Percentiles rank a stretch among this genome's conserved stretches.
These are phyloP conservation scores for Poicephalus meyeri DNA, from an alignment of 2,113 vertebrate species.

Conservation along the genomic window DNA sequence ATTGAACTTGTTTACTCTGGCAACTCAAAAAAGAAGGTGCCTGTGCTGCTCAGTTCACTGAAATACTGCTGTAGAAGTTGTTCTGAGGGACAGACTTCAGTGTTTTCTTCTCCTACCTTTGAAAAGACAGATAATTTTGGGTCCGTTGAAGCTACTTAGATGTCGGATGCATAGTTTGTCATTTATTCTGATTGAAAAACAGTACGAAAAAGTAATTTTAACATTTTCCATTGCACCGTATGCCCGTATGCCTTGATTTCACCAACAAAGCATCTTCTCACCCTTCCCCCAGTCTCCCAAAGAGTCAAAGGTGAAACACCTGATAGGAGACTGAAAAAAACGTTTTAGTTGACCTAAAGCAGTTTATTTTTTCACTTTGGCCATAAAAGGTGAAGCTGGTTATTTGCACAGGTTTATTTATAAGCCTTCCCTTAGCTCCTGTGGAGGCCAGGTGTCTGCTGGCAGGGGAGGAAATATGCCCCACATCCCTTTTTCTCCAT, in stretches of 20 bases:
- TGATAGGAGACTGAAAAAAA: background rate
- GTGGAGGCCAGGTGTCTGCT: slow-evolving; percentile 13
- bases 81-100: background rate
- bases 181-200: background rate
- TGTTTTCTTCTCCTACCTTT: background rate
- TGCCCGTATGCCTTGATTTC: background rate
- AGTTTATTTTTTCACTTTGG: background rate
- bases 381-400: background rate
- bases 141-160: background rate
- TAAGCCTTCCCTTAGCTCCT: background rate
- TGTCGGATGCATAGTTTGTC: background rate
- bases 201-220: background rate
- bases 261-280: background rate
- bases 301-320: background rate
- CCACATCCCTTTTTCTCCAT: background rate
- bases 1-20: background rate
- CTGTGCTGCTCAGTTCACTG: background rate
- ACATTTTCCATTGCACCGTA: background rate
- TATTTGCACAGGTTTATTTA: slow-evolving; percentile 18
- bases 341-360: background rate
- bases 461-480: background rate
- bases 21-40: background rate
- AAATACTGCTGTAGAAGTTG: background rate
- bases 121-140: background rate
- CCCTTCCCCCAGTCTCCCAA: background rate